Base-by-base conservation (phyloP, 2,797 vertebrate species). In the Tragopan temminckii region DNA sequence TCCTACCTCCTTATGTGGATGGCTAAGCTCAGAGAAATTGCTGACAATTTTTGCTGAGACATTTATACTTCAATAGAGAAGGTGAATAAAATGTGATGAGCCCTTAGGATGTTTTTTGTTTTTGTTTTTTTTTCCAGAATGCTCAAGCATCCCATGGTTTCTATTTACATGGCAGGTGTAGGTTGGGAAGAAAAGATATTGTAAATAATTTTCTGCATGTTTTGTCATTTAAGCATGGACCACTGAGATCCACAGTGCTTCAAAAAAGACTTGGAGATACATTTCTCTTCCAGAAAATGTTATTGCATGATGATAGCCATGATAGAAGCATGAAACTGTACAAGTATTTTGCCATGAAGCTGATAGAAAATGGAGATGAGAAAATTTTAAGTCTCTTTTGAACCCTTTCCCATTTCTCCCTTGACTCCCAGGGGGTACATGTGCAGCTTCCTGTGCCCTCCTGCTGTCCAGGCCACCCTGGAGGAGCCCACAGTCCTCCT, bases 371-470 rank as follows among this genome's bases (percentile, higher is more conserved):
- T 24, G 4, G 25, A 71, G 27, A 48, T 36, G 29, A 68, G 31
- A 53, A 70, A 85, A 61, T 7, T 4, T 0, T 16, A 45, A 33
- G 3, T 11, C 20, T 67, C 9, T 14, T 55, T 87, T 59, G 21
- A 9, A n/a, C 0, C 1, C 2, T 59, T 66, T 5, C 9, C 5
- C 4, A 3, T 38, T 79, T 11, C 5, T 59, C 7, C 19, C 13
- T 3, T 2, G 18, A 7, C 7, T 77, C 11, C 8, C 48, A 57
- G 19, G 52, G 19, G 5, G 3, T 48, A 31, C 7, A 43, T 7
- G 31, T 13, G 8, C 25, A 38, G 7, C 42, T 66, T 62, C 33
- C 25, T 48, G 13, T 59, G 20, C 9, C 2, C 14, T 52, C 15
- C 24, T 2, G 1, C n/a, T 45, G 19, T 14, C 20, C 40, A 43